Percentiles rank a stretch among this genome's conserved stretches.
phyloP scores from a whole-genome alignment of 2,888 invertebrate species.

The Tanytarsus gracilentus region DNA sequence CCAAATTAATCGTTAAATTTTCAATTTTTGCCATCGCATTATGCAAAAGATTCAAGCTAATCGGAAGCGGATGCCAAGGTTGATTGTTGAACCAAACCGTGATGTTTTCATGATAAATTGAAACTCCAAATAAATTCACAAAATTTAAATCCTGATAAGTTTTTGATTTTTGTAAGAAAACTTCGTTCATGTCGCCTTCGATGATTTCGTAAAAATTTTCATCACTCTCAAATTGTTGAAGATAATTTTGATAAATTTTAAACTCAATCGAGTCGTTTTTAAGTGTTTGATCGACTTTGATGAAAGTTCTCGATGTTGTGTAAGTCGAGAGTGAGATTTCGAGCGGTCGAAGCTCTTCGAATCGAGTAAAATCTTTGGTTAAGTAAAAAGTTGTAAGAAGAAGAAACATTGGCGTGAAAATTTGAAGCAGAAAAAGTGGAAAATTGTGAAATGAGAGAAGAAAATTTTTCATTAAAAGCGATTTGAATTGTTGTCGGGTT shows the following conservation, averaged over 20 bases:
- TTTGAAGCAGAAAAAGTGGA: not conserved
- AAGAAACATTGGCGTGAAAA: not conserved
- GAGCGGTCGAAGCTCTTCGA: not conserved
- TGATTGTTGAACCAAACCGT: conserved; percentile 71
- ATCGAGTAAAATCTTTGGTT: not conserved
- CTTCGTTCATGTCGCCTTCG: not conserved
- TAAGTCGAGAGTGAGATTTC: not conserved
- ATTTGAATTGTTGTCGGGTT: not conserved
- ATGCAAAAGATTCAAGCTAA: conserved; percentile 54
- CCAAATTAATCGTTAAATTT: not conserved
- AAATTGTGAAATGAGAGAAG: not conserved
- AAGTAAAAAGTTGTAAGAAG: not conserved
- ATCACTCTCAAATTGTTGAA: not conserved
- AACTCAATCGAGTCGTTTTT: not conserved
- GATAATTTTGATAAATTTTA: not conserved
- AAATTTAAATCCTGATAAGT: conserved; percentile 39
- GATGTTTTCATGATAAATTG: conserved; percentile 41
- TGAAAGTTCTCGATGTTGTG: not conserved
- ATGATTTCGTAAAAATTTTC: not conserved
- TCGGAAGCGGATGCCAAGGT: conserved; percentile 63
- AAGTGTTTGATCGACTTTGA: not conserved
- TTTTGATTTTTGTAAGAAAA: not conserved
- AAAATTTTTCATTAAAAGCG: not conserved
- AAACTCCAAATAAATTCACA: conserved; percentile 50
- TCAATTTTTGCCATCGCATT: conserved; percentile 48